phyloP scores from a whole-genome alignment of 2,113 vertebrate genomes.

The Spea multiplicata region DNA sequence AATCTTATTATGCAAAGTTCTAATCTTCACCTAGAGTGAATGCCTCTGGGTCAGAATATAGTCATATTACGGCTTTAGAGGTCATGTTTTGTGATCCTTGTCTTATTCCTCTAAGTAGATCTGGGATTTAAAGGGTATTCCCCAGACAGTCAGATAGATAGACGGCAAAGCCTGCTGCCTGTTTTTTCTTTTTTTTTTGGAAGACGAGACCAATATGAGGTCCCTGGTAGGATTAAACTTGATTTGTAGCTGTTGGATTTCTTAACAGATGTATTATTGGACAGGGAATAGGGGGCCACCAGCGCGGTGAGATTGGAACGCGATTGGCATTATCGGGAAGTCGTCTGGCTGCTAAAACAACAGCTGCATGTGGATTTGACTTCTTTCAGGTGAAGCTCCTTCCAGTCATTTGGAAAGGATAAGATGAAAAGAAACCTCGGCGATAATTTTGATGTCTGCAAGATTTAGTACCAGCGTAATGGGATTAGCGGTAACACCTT shows the following conservation, averaged over 20 bases:
- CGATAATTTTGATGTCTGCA: constrained; percentile 88
- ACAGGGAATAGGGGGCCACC: constrained; percentile 90
- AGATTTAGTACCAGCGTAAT: constrained; percentile 91
- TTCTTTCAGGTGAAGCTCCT: constrained; percentile 89
- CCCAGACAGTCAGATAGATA: constrained; percentile 77
- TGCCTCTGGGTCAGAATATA: constrained; percentile 87
- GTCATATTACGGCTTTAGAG: constrained; percentile 89
- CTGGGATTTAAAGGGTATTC: constrained; percentile 87
- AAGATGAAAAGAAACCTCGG: constrained; percentile 82
- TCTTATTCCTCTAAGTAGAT: constrained; percentile 88
- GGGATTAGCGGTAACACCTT: constrained; percentile 98
- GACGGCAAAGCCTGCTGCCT: constrained; percentile 76
- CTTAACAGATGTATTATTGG: constrained; percentile 93
- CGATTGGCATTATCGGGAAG: constrained; percentile 82
- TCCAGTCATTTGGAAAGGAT: constrained; percentile 90
- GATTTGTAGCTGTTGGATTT: constrained; percentile 93
- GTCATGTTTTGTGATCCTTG: constrained; percentile 90
- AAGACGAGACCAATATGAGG: constrained; percentile 88
- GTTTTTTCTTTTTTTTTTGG: constrained; percentile 60
- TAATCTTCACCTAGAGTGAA: constrained; percentile 99
- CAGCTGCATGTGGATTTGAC: constrained; percentile 87
- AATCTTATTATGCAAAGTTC: constrained; percentile 99
- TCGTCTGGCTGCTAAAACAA: constrained; percentile 76
- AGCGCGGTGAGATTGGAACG: constrained; percentile 84
- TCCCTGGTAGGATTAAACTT: constrained; percentile 92